Conservation (phyloP, 1,140 invertebrate genomes). For the Listronotus oregonensis region DNA sequence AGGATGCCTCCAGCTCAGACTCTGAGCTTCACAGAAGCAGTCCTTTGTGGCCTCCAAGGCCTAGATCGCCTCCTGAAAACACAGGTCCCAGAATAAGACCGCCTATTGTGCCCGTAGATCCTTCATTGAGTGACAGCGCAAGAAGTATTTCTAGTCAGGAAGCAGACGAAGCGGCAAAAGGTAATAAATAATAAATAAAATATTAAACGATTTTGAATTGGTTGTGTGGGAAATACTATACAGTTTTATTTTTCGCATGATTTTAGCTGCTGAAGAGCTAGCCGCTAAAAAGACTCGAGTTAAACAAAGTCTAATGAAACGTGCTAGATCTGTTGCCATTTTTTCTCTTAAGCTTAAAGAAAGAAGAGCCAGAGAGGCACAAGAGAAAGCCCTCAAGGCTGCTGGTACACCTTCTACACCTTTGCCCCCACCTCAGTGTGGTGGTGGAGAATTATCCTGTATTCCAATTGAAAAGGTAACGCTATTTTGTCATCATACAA, state of each 20-base stretch:
- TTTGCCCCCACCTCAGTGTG: conserved; percentile 63
- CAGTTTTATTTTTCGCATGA: conserved; percentile 21
- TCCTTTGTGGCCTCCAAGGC: conserved; percentile 53
- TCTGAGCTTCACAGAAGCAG: conserved; percentile 62
- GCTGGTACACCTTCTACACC: conserved; percentile 55
- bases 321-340: conserved; percentile 79
- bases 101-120: conserved; percentile 44
- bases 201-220: background rate
- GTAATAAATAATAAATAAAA: conserved; percentile 27
- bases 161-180: conserved; percentile 53
- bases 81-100: conserved; percentile 37
- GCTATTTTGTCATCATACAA: conserved; percentile 2
- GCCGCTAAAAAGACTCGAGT: conserved; percentile 72
- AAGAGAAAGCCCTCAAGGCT: conserved; percentile 61
- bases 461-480: conserved; percentile 79
- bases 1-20: conserved; percentile 63
- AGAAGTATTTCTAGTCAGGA: conserved; percentile 63
- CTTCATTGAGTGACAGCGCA: conserved; percentile 60
- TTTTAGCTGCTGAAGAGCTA: conserved; percentile 60
- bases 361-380: conserved; percentile 72
- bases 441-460: conserved; percentile 77
- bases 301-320: conserved; percentile 76
- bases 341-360: conserved; percentile 80
- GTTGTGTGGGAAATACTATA: background rate
- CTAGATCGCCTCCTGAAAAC: conserved; percentile 45